Base-by-base conservation (phyloP, 1,140 invertebrate species). In the Medauroidea extradentata region DNA sequence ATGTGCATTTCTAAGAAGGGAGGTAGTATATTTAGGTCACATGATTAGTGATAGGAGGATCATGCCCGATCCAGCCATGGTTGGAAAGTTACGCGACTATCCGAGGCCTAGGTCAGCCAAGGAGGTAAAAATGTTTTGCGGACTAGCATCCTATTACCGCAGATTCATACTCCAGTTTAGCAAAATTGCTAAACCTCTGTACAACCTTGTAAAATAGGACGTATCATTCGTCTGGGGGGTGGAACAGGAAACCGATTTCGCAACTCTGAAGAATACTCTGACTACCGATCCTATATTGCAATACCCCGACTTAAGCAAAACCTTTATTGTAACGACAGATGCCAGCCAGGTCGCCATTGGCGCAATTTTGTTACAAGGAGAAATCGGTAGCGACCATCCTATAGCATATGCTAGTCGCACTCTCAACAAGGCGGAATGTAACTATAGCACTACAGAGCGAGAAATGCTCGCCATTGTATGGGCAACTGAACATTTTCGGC, bases 401-500 rank as follows among this genome's bases (percentile, higher is more conserved):
- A 39, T 64, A 73, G n/a, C n/a, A n/a, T n/a, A n/a, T n/a, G n/a
- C n/a, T n/a, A n/a, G n/a, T n/a, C n/a, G n/a, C n/a, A n/a, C 62
- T 13, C 59, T 77, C 11, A 67, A 64, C 14, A 44, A 62, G 24
- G 55, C 66, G 1, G 71, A 79, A 64, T 52, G 39, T 16, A 69
- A 69, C 18, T 78, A 78, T 56, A 68, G 65, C 1, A 74, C 73
- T 13, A 75, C 68, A 25, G 77, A 81, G 60, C 73, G 76, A 60
- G 79, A 84, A 73, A 65, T 78, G 43, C 61, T 83, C 19, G 79
- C 78, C 2, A 73, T 83, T 9, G 68, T 83, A 0, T 79, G 72
- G 71, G 71, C 70, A 11, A 63, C 73, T 2, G 69, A 75, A 63
- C 68, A 75, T 53, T 79, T 79, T 62, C 38, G 73, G 58, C 67